Evolutionary conservation across 2,797 vertebrate species (phyloP).

Genomic region (Eremophila alpestris): DNA sequence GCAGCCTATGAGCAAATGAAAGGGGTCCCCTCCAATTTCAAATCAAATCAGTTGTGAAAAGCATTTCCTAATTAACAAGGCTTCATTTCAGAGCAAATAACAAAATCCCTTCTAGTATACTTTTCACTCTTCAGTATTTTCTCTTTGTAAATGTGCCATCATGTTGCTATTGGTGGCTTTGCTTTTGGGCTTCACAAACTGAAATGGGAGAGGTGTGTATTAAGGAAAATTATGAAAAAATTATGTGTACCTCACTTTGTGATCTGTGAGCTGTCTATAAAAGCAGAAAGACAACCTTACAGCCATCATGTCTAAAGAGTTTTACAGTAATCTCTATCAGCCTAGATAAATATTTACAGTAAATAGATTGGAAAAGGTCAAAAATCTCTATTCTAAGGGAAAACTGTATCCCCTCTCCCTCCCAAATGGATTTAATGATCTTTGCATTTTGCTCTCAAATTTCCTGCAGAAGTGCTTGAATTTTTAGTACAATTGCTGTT

Average conservation of each 20-base stretch:
- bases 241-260: rapidly evolving
- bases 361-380: not conserved
- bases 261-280: not conserved
- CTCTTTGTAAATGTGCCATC: not conserved
- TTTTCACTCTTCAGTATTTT: not conserved
- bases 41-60: not conserved
- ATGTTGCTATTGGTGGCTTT: not conserved
- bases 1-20: not conserved
- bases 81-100: not conserved
- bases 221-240: not conserved
- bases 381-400: not conserved
- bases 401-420: not conserved
- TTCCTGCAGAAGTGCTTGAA: not conserved
- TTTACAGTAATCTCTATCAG: not conserved
- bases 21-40: not conserved
- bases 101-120: not conserved
- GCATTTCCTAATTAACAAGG: not conserved
- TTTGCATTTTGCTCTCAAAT: not conserved
- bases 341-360: not conserved
- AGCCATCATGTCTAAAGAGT: not conserved
- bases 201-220: not conserved
- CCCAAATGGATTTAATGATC: not conserved
- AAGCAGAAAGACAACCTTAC: not conserved
- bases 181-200: not conserved
- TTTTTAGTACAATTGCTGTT: not conserved